Evolutionary conservation across 2,113 vertebrate genomes (phyloP), one percentile per base, ranked within the genome.

Genomic region (Ploceus nigricollis): DNA sequence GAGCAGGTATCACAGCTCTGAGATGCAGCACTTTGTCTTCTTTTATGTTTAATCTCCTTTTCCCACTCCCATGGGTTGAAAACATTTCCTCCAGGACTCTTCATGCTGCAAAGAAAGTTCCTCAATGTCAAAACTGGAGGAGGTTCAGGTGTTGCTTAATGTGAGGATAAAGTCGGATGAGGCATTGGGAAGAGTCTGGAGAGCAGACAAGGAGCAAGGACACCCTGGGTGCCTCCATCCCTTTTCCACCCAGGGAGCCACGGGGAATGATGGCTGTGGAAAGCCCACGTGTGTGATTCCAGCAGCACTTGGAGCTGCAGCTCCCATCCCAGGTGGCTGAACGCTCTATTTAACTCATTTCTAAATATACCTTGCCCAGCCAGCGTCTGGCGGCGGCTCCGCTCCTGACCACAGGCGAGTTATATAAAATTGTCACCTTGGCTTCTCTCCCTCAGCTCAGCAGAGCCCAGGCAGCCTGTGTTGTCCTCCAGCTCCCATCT

Each of bases 391-490:
- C 63, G 17, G 54, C 0, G 0, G 48, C 24, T 60, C 63, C 4
- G 13, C 89, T 88, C 37, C 45, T 88, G 92, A 87, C 95, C 85
- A 86, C 10, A 0, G 87, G 90, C 78, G 8, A 88, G 39, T 85
- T 82, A 86, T 10, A 88, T 89, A 80, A 88, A 91, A 94, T 93
- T 94, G 91, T 95, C 94, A 76, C 94, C 87, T 96, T 28, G 0
- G 14, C 66, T 82, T 69, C 78, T 87, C 82, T 86, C 61, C 58
- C 57, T 65, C 57, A 11, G 56, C 73, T 91, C 13, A 1, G 89
- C 72, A 79, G 77, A 69, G 53, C 57, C 89, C 35, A 24, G 15
- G 53, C 87, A 77, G 69, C 1, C 5, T 54, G 58, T 57, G 35
- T 1, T 73, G 78, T 89, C 84, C 93, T 93, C 90, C 90, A 91